These are phyloP conservation scores for Rhodinocichla rosea DNA, from an alignment of 2,113 vertebrate genomes.

Conservation along the genomic window DNA sequence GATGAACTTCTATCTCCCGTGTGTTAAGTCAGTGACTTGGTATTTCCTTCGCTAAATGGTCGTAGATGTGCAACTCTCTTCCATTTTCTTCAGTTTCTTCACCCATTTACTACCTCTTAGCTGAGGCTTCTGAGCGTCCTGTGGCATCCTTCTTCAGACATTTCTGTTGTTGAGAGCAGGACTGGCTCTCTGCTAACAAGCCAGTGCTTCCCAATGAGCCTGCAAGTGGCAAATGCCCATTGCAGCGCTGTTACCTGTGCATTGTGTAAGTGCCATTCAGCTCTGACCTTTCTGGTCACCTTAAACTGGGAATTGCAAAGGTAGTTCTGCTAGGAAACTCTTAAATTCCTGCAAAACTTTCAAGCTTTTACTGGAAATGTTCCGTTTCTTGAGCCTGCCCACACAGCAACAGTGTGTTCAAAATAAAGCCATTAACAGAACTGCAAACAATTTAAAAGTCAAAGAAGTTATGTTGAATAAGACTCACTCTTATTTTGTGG, in stretches of 20 bases:
- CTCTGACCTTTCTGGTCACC: background rate
- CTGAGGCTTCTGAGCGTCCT: background rate
- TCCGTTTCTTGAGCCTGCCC: background rate
- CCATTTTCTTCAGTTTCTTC: background rate
- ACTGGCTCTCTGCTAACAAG: background rate
- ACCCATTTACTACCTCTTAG: background rate
- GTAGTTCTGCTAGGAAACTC: background rate
- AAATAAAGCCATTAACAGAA: background rate
- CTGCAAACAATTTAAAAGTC: background rate
- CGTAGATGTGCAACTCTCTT: background rate
- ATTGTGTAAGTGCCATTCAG: background rate
- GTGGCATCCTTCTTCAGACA: background rate
- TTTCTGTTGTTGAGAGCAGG: background rate
- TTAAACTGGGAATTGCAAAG: background rate
- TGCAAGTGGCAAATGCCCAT: background rate
- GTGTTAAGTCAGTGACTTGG: accelerated
- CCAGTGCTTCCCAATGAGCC: background rate
- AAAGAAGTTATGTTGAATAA: background rate
- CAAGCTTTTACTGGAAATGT: background rate
- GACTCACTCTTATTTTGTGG: background rate
- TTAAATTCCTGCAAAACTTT: background rate
- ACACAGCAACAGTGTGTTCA: background rate
- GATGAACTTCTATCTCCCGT: background rate
- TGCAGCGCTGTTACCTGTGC: background rate
- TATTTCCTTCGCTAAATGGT: background rate